Conservation (phyloP, 1,140 invertebrate species). For the Conus betulinus region DNA sequence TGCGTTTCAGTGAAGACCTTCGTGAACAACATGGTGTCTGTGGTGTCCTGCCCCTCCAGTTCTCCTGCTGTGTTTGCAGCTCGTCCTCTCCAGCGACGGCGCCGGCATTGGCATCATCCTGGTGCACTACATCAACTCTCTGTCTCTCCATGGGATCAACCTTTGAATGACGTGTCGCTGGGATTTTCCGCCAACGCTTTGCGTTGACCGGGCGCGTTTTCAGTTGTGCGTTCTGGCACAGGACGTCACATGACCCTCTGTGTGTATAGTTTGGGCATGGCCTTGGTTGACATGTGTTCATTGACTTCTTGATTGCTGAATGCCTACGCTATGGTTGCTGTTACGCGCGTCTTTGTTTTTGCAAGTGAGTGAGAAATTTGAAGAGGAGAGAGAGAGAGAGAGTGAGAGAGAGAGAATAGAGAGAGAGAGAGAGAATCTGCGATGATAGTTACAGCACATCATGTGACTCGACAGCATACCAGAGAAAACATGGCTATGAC, state of each 20-base stretch:
- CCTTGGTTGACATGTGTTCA: neutral
- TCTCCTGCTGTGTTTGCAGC: neutral
- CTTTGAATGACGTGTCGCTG: slow-evolving; percentile 1
- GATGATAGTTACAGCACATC: too few relatives aligned
- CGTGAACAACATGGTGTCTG: neutral
- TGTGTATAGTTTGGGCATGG: slow-evolving; percentile 4
- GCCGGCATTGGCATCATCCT: slow-evolving; percentile 24
- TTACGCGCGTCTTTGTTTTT: neutral
- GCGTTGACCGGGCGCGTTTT: slow-evolving; percentile 9
- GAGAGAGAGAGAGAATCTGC: too few relatives aligned
- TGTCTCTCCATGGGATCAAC: neutral
- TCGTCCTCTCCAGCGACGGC: slow-evolving; percentile 12
- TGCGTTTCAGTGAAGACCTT: too few relatives aligned
- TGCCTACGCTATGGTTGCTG: slow-evolving; percentile 27
- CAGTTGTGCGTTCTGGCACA: slow-evolving; percentile 24
- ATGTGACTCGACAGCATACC: too few relatives aligned
- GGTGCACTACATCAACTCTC: slow-evolving; percentile 29
- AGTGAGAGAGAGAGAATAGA: too few relatives aligned
- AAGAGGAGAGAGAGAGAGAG: neutral
- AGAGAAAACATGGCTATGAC: too few relatives aligned
- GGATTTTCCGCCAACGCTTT: slow-evolving; percentile 17
- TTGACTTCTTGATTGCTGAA: neutral
- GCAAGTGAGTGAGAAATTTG: neutral
- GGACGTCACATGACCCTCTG: slow-evolving; percentile 26
- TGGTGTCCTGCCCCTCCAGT: neutral